A percentile compares a stretch with the other conserved stretches of the same genome.
Evolutionary conservation across 2,797 vertebrate species (phyloP).

Genomic region (Cottoperca gobio): DNA sequence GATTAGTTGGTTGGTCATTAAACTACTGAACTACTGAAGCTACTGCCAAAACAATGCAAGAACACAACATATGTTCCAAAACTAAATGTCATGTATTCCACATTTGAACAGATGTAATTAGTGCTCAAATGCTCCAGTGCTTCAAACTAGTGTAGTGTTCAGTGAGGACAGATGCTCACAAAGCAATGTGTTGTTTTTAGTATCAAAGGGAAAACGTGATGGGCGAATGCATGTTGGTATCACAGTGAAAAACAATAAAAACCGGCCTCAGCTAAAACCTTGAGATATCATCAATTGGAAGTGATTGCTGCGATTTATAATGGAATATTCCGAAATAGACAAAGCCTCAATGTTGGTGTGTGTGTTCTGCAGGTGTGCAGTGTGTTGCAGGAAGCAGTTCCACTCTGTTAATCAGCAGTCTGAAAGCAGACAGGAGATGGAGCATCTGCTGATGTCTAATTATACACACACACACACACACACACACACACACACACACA

Average conservation of each 20-base stretch:
- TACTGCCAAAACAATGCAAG: neutral
- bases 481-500: neutral
- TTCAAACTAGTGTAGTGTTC: neutral
- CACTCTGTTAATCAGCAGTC: slow-evolving; percentile 11
- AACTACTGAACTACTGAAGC: too few species aligned
- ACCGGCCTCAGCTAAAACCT: too few species aligned
- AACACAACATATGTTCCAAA: neutral
- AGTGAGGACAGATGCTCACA: neutral
- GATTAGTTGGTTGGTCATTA: too few species aligned
- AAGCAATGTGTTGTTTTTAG: neutral
- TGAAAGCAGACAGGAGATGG: slow-evolving; percentile 11
- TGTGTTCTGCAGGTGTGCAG: neutral
- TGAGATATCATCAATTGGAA: neutral
- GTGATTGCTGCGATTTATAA: neutral
- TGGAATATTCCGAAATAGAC: neutral
- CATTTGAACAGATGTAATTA: neutral
- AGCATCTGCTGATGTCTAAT: slow-evolving; percentile 37
- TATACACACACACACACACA: neutral
- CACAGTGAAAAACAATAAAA: neutral
- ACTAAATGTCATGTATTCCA: neutral
- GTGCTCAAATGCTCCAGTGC: neutral
- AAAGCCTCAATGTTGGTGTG: neutral
- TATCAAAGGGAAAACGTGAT: fast-evolving
- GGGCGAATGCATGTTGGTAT: neutral
- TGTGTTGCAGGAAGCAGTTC: slow-evolving; percentile 8